A percentile compares a stretch with the other conserved stretches of the same genome.
Conservation (phyloP, 2,113 vertebrate genomes). For the Rhinopomastus cyanomelas region DNA sequence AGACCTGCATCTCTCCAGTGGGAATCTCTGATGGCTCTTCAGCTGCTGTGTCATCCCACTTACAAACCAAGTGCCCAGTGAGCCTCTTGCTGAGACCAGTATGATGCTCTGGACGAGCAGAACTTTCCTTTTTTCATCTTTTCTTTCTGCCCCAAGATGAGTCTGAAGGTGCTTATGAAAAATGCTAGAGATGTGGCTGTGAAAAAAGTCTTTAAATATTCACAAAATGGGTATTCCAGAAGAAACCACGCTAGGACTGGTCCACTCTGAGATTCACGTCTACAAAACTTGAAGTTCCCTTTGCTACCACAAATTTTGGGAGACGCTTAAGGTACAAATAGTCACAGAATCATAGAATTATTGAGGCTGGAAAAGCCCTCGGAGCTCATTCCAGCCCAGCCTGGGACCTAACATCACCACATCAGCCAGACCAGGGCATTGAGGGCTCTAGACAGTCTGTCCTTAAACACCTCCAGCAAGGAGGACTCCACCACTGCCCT, state of each 20-base stretch:
- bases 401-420: no score
- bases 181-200: neutral
- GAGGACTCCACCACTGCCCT: no score
- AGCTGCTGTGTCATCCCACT: neutral
- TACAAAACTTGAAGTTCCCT: neutral
- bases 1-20: neutral
- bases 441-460: no score
- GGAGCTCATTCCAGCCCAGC: no score
- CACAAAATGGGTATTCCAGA: neutral
- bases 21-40: neutral
- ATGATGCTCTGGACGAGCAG: neutral
- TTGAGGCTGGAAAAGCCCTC: no score
- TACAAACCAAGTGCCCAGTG: neutral
- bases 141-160: neutral
- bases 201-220: conserved; percentile 1
- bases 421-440: no score
- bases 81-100: neutral
- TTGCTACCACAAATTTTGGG: neutral
- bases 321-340: neutral
- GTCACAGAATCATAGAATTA: no score
- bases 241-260: neutral
- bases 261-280: neutral
- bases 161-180: neutral
- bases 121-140: neutral
- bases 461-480: no score